Evolutionary conservation across 1,140 invertebrate species (phyloP), one percentile per base, ranked within the genome.

Genomic region (Drosophila kohkoa): DNA sequence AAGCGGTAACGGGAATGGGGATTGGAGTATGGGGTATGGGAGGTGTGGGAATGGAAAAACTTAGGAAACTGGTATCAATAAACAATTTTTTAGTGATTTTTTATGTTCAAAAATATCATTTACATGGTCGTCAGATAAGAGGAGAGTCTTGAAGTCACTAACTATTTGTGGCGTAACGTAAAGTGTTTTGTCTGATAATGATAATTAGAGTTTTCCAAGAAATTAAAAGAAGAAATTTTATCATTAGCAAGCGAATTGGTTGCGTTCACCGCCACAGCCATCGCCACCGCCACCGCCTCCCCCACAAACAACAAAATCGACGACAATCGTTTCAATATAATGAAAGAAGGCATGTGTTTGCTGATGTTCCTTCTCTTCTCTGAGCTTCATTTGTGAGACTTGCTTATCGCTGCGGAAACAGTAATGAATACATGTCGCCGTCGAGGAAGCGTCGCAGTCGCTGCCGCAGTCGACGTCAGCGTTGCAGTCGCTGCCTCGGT

Each of bases 151-250:
- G 64, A 49, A 65, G 73, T 60, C 67, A 78, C 57, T 55, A 79
- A 82, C 65, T 82, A 88, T 81, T 89, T 71, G 67, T 75, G 60
- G 75, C 75, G 67, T 80, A 75, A 87, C 77, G 72, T 82, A 75
- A 75, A 76, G 67, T 82, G 71, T 82, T 82, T 82, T 76, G 20
- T 82, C 70, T 83, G 85, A 88, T 88, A 88, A 81, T 83, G 71
- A 88, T 88, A 88, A 88, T 88, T 88, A 73, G 72, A 85, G 86
- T 89, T 75, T 88, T 90, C 81, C 81, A 81, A 75, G 85, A 88
- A 88, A 83, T 89, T 81, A 75, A 89, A 80, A 77, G n/a, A 77
- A 81, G 85, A 89, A 88, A 85, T 78, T 25, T 81, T 85, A 81
- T 88, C 85, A 88, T 83, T 89, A 80, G 80, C 66, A 55, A 88